Base-by-base conservation (phyloP, 2,888 invertebrate genomes). In the Gymnosoma rotundatum region DNA sequence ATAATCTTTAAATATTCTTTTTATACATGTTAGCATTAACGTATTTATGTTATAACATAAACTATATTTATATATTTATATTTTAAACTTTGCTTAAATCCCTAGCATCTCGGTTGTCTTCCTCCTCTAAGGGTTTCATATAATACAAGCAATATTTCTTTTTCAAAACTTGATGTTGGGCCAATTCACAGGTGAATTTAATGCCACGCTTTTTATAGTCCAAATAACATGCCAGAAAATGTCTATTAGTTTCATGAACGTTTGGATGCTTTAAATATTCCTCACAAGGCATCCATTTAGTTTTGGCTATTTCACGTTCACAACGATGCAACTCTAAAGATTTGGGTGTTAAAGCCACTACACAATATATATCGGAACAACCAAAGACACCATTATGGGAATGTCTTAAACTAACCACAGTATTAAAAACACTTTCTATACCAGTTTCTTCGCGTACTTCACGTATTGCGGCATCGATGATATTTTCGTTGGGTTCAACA, bases 361-460 rank as follows among this genome's bases (percentile, higher is more conserved):
- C 94, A 75, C 96, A 93, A 92, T 98, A 98, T 76, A 98, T 94
- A 91, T 98, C 98, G 0, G 97, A 97, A 91, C 97, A 97, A 0
- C 94, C 95, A 91, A 96, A 97, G 90, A 94, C 94, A 75, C 94
- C 95, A 45, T 94, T 93, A 90, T 97, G 97, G 21, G 94, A 94
- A 89, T 98, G 98, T 85, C 98, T 94, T 64, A 97, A 93, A 61
- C 95, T 94, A 1, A 98, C 92, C 82, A 98, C 92, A 20, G 96
- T 95, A 78, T 95, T 93, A 91, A 97, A 98, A 88, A 94, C 93
- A 0, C 96, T 93, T 86, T 94, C 92, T 74, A 98, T 94, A 66
- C 97, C 96, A 0, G 98, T 98, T 93, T 98, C 98, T 93, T 98
- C 98, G 73, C 94, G 93, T 0, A 98, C 96, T 93, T 98, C 98